A percentile compares a stretch with the other conserved stretches of the same genome.
These are phyloP conservation scores for Drosophila neotestacea DNA, from an alignment of 2,888 invertebrate genomes.

Conservation along the genomic window DNA sequence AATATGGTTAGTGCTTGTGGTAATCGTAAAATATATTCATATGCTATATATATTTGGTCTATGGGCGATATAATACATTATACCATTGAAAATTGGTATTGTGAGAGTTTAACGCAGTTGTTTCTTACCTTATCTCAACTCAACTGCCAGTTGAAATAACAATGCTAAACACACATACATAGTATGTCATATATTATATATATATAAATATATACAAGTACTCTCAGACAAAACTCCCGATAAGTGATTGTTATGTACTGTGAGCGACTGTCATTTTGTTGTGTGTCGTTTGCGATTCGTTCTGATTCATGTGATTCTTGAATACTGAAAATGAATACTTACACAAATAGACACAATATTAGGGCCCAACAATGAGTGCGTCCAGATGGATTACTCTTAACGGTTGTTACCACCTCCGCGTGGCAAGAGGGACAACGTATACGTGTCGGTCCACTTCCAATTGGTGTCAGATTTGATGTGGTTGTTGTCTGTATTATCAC, in stretches of 20 bases:
- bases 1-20: background rate
- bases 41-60: background rate
- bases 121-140: slow-evolving; percentile 54
- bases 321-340: slow-evolving; percentile 45
- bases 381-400: slow-evolving; percentile 81
- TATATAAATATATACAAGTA: background rate
- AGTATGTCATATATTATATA: background rate
- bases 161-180: slow-evolving; percentile 23
- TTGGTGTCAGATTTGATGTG: slow-evolving; percentile 63
- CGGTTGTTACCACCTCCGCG: slow-evolving; percentile 85
- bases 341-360: slow-evolving; percentile 81
- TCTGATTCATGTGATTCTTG: slow-evolving; percentile 15
- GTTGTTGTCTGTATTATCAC: slow-evolving; percentile 81
- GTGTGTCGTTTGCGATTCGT: too few species aligned
- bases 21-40: background rate
- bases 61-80: background rate
- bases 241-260: slow-evolving; percentile 40
- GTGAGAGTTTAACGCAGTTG: slow-evolving; percentile 23
- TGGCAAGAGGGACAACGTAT: slow-evolving; percentile 86
- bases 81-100: slow-evolving; percentile 21
- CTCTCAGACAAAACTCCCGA: slow-evolving; percentile 17
- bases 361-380: slow-evolving; percentile 83
- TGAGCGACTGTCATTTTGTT: slow-evolving; percentile 21
- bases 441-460: slow-evolving; percentile 73
- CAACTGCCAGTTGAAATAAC: slow-evolving; percentile 53